Evolutionary conservation across 2,888 invertebrate genomes (phyloP).

Genomic region (Chrysopilus asiliformis): DNA sequence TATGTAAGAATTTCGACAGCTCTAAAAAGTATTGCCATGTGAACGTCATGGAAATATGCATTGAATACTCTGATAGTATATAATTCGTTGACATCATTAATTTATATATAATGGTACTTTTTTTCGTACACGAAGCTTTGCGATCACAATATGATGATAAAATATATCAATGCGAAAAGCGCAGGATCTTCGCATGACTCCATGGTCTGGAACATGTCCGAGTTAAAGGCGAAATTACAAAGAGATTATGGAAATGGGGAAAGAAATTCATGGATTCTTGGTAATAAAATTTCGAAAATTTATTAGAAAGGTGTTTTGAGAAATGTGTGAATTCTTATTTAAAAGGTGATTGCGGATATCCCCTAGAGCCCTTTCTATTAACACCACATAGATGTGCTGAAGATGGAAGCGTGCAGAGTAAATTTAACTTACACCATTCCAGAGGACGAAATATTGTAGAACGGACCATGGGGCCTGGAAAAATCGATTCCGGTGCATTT

Average conservation of each 20-base stretch:
- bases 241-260: constrained; percentile 2
- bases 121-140: no score
- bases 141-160: not conserved
- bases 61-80: no score
- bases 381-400: constrained; percentile 5
- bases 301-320: not conserved
- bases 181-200: constrained; percentile 1
- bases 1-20: no score
- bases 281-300: not conserved
- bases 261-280: constrained; percentile 2
- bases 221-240: not conserved
- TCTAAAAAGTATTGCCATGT: no score
- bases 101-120: no score
- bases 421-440: constrained; percentile 7
- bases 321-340: constrained; percentile 1
- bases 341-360: constrained; percentile 9
- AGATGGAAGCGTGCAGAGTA: constrained; percentile 1
- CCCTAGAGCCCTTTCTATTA: constrained; percentile 10
- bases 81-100: no score
- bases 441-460: constrained; percentile 6
- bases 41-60: no score
- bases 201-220: constrained; percentile 1
- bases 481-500: constrained; percentile 8
- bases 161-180: not conserved
- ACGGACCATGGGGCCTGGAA: constrained; percentile 7